Evolutionary conservation across 2,888 invertebrate genomes (phyloP), one percentile per base, ranked within the genome.

Genomic region (Apamea epomidion): DNA sequence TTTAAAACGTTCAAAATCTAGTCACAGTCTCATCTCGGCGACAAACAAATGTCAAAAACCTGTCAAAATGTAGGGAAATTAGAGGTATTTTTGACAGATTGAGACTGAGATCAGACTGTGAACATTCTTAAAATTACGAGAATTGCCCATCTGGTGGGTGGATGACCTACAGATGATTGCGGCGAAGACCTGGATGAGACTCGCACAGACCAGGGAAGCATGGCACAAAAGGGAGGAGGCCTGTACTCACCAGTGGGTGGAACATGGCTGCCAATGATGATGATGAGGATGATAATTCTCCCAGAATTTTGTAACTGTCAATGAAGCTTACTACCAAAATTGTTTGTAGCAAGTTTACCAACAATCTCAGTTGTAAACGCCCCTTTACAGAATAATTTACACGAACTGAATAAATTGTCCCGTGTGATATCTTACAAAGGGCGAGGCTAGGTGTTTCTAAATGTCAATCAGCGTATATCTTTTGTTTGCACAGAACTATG

Each of bases 381-480:
- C 12, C 72, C 85, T 79, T 88, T 85, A 84, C 60, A 64, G 65
- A 74, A 87, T 84, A 84, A 84, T 84, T 84, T 84, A 83, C 79
- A 87, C 87, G 54, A 83, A 82, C 82, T 80, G 88, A 87, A 87
- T 82, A 88, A 88, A 88, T 88, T 88, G 87, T 88, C 83, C 72
- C 78, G 82, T 83, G 81, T 87, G 83, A 86, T 88, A 90, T 82
- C 88, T 83, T 54, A 82, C 83, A 89, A 90, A 89, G 81, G 89
- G 89, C 85, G 86, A 89, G 89, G 89, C 88, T 82, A 78, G 73
- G 82, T 87, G 84, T 87, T 85, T 89, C 84, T 90, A 90, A 90
- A 89, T 90, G 90, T 90, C 89, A 89, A 89, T 89, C 90, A 89
- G 85, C 82, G 85, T 81, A 78, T 88, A 89, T 88, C 83, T 81